Evolutionary conservation across 2,888 invertebrate species (phyloP), one percentile per base, ranked within the genome.

Genomic region (Cancer borealis): DNA sequence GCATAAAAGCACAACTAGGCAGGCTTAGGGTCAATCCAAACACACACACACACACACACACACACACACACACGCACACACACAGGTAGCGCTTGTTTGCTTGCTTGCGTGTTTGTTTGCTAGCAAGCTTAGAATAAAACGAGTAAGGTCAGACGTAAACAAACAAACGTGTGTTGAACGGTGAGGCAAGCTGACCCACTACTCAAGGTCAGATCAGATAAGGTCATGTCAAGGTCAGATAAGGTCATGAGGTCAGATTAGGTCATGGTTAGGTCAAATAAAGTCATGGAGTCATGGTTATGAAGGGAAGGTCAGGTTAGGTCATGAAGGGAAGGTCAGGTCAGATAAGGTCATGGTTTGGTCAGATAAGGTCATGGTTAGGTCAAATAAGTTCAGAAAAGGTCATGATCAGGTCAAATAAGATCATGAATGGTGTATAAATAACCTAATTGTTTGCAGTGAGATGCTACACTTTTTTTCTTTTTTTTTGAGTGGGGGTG

Each of bases 1-100:
- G 93, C 93, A 87, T 1, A 87, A 45, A 46, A 60, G 92, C 91
- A 89, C 46, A 91, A 87, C 84, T 54, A 79, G 46, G 26, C 87
- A 39, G 39, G 39, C 39, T 39, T 39, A 39, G 39, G 39, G 39
- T 39, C 39, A 79, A 26, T 6, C 79, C n/a, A n/a, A n/a, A n/a
- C n/a, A n/a, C 39, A 30, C 79, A 73, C 66, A 73, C 26, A 0
- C 0, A 73, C 73, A n/a, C 26, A 73, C 39, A 30, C 14, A 39
- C 39, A 84, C 84, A 84, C 26, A 6, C 3, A 39, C 12, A 39
- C 84, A 84, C 39, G 39, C n/a, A n/a, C 84, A 39, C 39, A 39
- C 84, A 14, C 17, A 39, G 84, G 84, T 84, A 84, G 84, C 39
- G 79, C 39, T 39, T 84, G 84, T 89, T 89, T 73, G 66, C 93